Conservation (phyloP, 2,888 invertebrate genomes). For the Melinaea menophilus region DNA sequence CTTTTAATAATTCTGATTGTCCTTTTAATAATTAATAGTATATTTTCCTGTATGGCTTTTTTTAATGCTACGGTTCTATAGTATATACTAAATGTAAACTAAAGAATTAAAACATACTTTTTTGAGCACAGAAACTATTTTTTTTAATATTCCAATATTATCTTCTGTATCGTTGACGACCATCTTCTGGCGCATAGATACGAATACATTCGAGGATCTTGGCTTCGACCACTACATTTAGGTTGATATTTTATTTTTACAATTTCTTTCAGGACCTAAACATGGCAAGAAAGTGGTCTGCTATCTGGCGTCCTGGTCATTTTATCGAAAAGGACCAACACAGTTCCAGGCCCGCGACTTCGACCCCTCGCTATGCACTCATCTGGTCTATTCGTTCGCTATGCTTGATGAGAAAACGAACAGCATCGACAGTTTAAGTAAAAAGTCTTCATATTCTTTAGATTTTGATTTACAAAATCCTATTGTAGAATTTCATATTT, state of each 20-base stretch:
- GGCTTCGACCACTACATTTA: too few relatives aligned
- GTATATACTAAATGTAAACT: too few relatives aligned
- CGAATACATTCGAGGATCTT: too few relatives aligned
- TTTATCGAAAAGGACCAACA: slow-evolving; percentile 81
- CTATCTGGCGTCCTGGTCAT: slow-evolving; percentile 88
- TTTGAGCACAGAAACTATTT: too few relatives aligned
- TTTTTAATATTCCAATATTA: too few relatives aligned
- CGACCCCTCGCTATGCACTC: slow-evolving; percentile 85
- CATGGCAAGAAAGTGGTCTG: slow-evolving; percentile 80
- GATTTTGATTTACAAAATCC: not conserved
- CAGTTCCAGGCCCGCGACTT: slow-evolving; percentile 81
- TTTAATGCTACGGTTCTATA: too few relatives aligned
- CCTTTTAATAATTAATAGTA: not conserved
- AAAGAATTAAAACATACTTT: too few relatives aligned
- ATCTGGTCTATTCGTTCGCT: slow-evolving; percentile 88
- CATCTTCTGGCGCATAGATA: too few relatives aligned
- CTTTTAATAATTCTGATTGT: not conserved
- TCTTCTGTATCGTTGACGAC: too few relatives aligned
- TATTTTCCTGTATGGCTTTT: not conserved
- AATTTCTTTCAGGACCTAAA: slow-evolving; percentile 9
- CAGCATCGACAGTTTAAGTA: slow-evolving; percentile 82
- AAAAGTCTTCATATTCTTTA: not conserved
- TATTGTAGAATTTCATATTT: not conserved
- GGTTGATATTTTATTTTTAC: not conserved
- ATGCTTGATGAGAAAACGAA: slow-evolving; percentile 82